Evolutionary conservation across 2,113 vertebrate genomes (phyloP), one percentile per base, ranked within the genome.

Genomic region (Odontesthes bonariensis): DNA sequence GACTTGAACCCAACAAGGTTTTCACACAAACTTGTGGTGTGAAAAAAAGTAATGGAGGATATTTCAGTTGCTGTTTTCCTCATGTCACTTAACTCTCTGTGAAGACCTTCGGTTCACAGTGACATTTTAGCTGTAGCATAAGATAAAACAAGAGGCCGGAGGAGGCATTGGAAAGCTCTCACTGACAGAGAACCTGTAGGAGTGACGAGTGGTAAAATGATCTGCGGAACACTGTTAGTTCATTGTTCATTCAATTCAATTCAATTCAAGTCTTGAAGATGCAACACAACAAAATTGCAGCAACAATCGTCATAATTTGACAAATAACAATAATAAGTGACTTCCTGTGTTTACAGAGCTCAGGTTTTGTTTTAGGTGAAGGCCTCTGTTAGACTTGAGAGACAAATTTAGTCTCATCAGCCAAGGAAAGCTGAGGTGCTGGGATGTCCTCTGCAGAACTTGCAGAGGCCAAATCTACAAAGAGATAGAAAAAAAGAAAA

Each of bases 1-100:
- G 77, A 75, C 46, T 54, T 46, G 52, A 86, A 65, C 31, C 23
- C 69, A 80, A 75, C 75, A 77, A 12, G 52, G 64, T 83, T 81
- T 86, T 73, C 80, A 62, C 35, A 16, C 23, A 22, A 19, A 32
- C 27, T 27, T 27, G 3, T 27, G 27, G 27, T 27, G 27, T 27
- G 27, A 27, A 27, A 27, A 27, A 27, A 27, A 27, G 40, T 27
- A 46, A 7, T 22, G 33, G 7, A 27, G 33, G 46, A 0, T 23
- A 56, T 73, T 73, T 55, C n/a, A 10, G 44, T 69, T 40, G 71
- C 35, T 47, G 32, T 8, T 70, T 86, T 69, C 60, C 54, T 55
- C 20, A 51, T 11, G 14, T 2, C 8, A 9, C 14, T 16, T 12
- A n/a, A n/a, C 35, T 54, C 57, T 22, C 6, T 13, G 2, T 11